A percentile compares a stretch with the other conserved stretches of the same genome.
phyloP scores from a whole-genome alignment of 2,888 invertebrate species.

The Pollenia amentaria region DNA sequence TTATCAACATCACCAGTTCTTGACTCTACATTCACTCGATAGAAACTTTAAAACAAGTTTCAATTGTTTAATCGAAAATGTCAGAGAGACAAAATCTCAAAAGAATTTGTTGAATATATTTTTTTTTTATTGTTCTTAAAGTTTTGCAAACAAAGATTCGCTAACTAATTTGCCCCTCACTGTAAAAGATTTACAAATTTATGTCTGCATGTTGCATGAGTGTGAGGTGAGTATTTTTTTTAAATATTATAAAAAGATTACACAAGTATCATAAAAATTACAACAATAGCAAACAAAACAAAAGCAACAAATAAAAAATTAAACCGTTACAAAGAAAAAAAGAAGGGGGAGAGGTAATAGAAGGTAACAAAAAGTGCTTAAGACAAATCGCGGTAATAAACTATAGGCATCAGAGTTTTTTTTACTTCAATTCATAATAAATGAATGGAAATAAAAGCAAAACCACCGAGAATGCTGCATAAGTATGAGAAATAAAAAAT shows the following conservation, averaged over 20 bases:
- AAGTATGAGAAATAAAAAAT: constrained; percentile 45
- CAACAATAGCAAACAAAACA: constrained; percentile 63
- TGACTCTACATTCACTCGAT: too few species aligned
- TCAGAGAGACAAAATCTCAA: too few species aligned
- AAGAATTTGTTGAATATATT: too few species aligned
- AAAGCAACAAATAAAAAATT: constrained; percentile 55
- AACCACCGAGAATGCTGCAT: constrained; percentile 1
- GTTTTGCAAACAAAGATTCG: too few species aligned
- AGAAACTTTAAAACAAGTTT: too few species aligned
- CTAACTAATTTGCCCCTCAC: not conserved
- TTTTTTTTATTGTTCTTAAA: too few species aligned
- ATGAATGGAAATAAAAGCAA: constrained; percentile 14
- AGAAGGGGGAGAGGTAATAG: not conserved
- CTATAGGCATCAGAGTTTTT: constrained; percentile 68
- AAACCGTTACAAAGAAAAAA: not conserved
- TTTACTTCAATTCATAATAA: constrained; percentile 51
- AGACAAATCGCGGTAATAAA: constrained; percentile 75
- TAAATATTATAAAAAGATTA: constrained; percentile 63
- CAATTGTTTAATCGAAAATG: too few species aligned
- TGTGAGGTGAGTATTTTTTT: constrained; percentile 2
- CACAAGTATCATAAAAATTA: constrained; percentile 71
- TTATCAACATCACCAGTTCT: too few species aligned
- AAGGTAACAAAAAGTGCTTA: constrained; percentile 54
- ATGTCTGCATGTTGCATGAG: not conserved
- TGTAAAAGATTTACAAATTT: not conserved